These are phyloP conservation scores for Dinomys branickii DNA, from an alignment of 2,113 vertebrate species.

Conservation along the genomic window DNA sequence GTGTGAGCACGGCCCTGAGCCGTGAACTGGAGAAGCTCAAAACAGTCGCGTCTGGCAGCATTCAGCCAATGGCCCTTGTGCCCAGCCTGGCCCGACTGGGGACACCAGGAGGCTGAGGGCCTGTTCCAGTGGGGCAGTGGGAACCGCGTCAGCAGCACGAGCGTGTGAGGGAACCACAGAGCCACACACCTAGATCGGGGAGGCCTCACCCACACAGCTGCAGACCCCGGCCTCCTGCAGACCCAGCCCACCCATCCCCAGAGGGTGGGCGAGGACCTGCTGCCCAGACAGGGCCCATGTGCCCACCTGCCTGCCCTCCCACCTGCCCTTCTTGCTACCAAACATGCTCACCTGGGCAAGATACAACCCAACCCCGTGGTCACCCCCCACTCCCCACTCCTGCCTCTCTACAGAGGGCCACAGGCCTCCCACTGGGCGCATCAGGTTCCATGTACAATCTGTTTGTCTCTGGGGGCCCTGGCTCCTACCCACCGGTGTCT, in stretches of 20 bases:
- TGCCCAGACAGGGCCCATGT: neutral
- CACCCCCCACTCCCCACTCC: neutral
- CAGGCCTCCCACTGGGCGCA: neutral
- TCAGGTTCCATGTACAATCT: neutral
- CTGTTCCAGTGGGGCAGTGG: constrained; percentile 91
- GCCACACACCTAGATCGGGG: constrained; percentile 99
- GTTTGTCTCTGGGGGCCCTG: neutral
- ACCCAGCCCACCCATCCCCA: neutral
- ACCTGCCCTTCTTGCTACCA: neutral
- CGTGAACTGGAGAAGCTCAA: constrained; percentile 92
- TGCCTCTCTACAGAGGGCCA: constrained; percentile 14
- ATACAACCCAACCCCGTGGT: neutral
- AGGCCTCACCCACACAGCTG: constrained; percentile 94
- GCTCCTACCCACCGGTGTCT: neutral
- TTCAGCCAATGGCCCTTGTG: constrained; percentile 85
- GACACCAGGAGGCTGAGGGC: constrained; percentile 85
- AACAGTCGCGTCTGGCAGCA: constrained; percentile 82
- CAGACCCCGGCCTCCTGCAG: constrained; percentile 89
- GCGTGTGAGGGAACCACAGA: constrained; percentile 94
- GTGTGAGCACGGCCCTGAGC: constrained; percentile 87
- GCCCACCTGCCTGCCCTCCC: neutral
- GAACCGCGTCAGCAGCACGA: constrained; percentile 92
- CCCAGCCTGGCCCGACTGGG: constrained; percentile 74
- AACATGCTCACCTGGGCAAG: neutral
- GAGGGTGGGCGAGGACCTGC: neutral